A percentile compares a stretch with the other conserved stretches of the same genome.
Evolutionary conservation across 2,113 vertebrate species (phyloP).

Genomic region (Callipepla squamata): DNA sequence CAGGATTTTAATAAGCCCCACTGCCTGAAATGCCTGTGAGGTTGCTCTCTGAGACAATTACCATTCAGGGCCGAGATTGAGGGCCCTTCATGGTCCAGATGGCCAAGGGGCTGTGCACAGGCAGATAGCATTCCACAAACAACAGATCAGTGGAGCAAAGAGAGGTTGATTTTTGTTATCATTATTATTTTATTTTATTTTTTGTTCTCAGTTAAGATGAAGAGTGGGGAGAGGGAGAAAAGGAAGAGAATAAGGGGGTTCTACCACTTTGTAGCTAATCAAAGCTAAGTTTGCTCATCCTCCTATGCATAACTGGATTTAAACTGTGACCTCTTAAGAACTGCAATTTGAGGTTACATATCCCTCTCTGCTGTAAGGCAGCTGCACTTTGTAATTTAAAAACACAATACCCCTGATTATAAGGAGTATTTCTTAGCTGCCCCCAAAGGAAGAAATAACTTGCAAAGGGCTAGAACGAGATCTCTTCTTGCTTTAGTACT

Average conservation of each 20-base stretch:
- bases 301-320: constrained; percentile 32
- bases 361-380: constrained; percentile 24
- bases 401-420: constrained; percentile 17
- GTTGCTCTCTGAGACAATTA: constrained; percentile 83
- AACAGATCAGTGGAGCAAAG: constrained; percentile 63
- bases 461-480: neutral
- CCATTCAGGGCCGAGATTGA: constrained; percentile 72
- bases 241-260: neutral
- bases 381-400: constrained; percentile 49
- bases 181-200: neutral
- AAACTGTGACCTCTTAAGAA: constrained; percentile 45
- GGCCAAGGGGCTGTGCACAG: constrained; percentile 50
- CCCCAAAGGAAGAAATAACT: neutral
- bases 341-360: neutral
- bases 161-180: neutral
- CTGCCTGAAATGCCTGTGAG: constrained; percentile 80
- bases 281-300: constrained; percentile 34
- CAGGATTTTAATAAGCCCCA: constrained; percentile 84
- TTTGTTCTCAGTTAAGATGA: neutral
- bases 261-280: constrained; percentile 20
- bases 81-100: constrained; percentile 73
- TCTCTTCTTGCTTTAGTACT: neutral
- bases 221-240: neutral
- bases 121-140: constrained; percentile 42
- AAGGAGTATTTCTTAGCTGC: constrained; percentile 3